phyloP scores from a whole-genome alignment of 92 coral and sea anemone genomes.

The Phenganax marumi region DNA sequence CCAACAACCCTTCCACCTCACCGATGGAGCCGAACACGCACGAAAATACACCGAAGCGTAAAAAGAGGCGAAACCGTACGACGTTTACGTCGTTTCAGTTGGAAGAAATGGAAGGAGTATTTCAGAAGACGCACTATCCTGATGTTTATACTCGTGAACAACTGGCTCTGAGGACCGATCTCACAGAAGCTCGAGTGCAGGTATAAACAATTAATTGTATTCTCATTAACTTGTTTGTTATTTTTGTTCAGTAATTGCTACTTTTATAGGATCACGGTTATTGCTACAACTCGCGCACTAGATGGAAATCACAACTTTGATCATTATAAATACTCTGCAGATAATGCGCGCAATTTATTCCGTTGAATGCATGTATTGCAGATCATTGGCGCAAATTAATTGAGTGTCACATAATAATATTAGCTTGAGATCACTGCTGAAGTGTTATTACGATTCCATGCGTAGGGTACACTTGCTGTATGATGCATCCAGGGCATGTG shows the following conservation, averaged over 20 bases:
- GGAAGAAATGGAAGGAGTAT: conserved; percentile 97
- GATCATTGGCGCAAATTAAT: conserved; percentile 17
- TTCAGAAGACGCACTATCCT: conserved; percentile 98
- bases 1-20: conserved; percentile 27
- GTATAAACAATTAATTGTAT: conserved; percentile 36
- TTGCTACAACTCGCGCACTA: neutral
- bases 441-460: neutral
- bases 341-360: neutral
- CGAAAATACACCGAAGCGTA: conserved; percentile 91
- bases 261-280: neutral
- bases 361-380: conserved; percentile 6
- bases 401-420: conserved; percentile 12
- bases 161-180: conserved; percentile 87
- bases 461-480: neutral
- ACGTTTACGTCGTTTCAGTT: conserved; percentile 98
- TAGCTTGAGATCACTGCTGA: neutral
- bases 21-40: conserved; percentile 71
- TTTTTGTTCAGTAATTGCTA: conserved; percentile 8
- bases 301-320: neutral
- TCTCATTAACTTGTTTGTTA: neutral
- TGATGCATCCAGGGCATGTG: neutral
- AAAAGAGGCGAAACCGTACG: conserved; percentile 94
- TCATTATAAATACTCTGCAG: neutral
- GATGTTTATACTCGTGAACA: conserved; percentile 99
- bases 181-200: conserved; percentile 99